These are phyloP conservation scores for Scaptomyza tumidula DNA, from an alignment of 2,888 invertebrate genomes.

Conservation along the genomic window DNA sequence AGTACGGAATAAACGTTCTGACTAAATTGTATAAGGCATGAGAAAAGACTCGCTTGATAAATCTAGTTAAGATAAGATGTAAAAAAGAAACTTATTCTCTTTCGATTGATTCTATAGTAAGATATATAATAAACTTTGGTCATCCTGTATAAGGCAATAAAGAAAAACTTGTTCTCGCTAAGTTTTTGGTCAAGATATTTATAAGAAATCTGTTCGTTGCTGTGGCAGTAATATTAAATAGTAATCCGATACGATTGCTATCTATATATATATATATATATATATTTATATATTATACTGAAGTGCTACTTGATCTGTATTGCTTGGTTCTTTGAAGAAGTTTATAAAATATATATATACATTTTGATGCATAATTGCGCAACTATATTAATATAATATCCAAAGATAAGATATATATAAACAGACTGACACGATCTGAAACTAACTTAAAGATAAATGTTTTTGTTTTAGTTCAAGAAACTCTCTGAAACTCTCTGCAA, in stretches of 20 bases:
- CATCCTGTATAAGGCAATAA: conserved; percentile 9
- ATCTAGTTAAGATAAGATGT: neutral
- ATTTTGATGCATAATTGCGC: too few species aligned
- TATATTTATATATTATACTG: too few species aligned
- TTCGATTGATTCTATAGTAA: neutral
- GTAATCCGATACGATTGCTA: too few species aligned
- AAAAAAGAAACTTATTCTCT: neutral
- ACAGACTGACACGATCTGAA: neutral
- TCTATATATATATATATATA: too few species aligned
- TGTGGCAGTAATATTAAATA: too few species aligned
- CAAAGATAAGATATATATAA: neutral
- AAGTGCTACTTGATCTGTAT: too few species aligned
- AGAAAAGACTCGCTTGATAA: neutral
- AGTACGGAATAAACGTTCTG: neutral
- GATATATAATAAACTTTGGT: conserved; percentile 6
- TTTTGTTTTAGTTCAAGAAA: neutral
- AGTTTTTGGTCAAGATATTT: conserved; percentile 13
- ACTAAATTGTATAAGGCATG: neutral
- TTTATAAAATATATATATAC: too few species aligned
- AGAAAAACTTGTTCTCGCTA: neutral
- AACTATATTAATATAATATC: neutral
- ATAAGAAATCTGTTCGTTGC: neutral
- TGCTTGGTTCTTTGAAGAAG: too few species aligned
- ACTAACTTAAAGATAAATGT: neutral
- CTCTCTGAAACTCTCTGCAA: conserved; percentile 26